Evolutionary conservation across 2,113 vertebrate species (phyloP).

Genomic region (Petrocephalus zakoni): DNA sequence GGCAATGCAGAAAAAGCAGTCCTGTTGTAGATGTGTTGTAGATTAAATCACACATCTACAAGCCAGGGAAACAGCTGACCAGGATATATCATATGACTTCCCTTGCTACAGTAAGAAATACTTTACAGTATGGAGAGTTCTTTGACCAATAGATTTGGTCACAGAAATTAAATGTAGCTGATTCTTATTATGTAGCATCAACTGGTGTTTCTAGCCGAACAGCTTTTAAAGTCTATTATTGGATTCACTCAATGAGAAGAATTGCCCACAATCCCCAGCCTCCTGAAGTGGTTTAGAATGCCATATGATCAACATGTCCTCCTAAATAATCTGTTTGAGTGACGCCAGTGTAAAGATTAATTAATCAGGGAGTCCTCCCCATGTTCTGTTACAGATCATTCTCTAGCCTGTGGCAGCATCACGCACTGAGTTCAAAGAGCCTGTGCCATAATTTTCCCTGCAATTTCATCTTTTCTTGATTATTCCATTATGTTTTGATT

Average conservation of each 20-base stretch:
- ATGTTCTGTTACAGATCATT: not conserved
- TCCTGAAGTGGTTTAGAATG: not conserved
- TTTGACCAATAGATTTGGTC: not conserved
- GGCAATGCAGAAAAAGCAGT: not conserved
- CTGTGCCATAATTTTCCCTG: not conserved
- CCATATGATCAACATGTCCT: not conserved
- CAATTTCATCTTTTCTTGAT: constrained; percentile 11
- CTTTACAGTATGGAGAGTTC: not conserved
- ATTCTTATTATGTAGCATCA: not conserved
- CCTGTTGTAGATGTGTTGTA: not conserved
- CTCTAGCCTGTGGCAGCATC: not conserved
- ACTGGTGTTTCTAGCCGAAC: not conserved
- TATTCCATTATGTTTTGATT: constrained; percentile 19
- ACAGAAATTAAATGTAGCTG: not conserved
- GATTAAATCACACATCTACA: not conserved
- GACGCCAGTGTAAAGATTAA: not conserved
- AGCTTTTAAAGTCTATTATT: not conserved
- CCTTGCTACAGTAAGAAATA: not conserved
- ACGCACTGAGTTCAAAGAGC: not conserved
- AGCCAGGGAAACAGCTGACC: not conserved
- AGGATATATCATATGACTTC: not conserved
- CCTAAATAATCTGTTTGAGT: not conserved
- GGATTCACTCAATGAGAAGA: not conserved
- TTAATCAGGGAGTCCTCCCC: not conserved
- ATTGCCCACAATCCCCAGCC: not conserved